Conservation (phyloP, 2,888 invertebrate genomes). For the Erynnis tages region DNA sequence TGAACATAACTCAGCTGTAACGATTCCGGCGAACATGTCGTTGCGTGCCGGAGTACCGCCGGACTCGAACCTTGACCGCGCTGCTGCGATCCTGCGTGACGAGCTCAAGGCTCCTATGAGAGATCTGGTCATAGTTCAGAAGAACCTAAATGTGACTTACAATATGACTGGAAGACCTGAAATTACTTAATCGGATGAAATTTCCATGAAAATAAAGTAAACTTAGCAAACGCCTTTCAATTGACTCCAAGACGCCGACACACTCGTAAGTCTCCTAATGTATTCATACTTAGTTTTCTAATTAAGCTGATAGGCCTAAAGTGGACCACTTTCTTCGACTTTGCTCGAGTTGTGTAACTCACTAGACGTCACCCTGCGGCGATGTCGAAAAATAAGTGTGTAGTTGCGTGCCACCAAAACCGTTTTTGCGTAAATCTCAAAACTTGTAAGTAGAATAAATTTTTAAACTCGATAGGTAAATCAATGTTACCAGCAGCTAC, state of each 20-base stretch:
- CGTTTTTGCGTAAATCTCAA: too few relatives aligned
- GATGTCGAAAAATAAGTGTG: too few relatives aligned
- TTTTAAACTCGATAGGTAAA: too few relatives aligned
- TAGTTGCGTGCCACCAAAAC: too few relatives aligned
- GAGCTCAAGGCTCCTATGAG: constrained; percentile 21
- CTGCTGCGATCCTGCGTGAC: constrained; percentile 37
- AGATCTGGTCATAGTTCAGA: neutral
- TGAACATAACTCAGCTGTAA: too few relatives aligned
- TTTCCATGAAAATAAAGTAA: too few relatives aligned
- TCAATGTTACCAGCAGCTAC: too few relatives aligned
- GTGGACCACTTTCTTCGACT: constrained; percentile 12
- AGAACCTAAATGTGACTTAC: neutral
- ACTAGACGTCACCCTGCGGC: too few relatives aligned
- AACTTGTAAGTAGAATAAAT: too few relatives aligned
- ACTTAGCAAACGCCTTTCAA: too few relatives aligned
- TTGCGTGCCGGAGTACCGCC: constrained; percentile 33
- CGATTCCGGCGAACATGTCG: constrained; percentile 14
- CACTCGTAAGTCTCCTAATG: neutral
- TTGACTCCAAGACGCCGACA: too few relatives aligned
- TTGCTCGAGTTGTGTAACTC: neutral
- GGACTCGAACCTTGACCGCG: constrained; percentile 35
- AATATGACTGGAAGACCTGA: neutral
- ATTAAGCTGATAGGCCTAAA: constrained; percentile 10
- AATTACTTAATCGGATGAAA: too few relatives aligned
- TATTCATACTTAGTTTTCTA: neutral